These are phyloP conservation scores for Sebastes ruberrimus DNA, from an alignment of 2,797 vertebrate species.

Conservation along the genomic window DNA sequence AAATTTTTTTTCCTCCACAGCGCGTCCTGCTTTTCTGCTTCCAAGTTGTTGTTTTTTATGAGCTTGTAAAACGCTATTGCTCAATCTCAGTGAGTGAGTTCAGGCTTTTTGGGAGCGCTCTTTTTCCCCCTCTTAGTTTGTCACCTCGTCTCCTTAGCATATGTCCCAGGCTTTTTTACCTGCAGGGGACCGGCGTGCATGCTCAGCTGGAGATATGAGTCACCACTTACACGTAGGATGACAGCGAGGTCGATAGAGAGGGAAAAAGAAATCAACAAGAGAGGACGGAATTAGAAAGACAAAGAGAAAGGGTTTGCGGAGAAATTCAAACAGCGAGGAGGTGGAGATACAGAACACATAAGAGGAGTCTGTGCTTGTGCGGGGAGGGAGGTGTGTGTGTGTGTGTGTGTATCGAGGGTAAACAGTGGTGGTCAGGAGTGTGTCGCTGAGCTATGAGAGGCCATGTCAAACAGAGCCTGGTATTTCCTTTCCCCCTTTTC, in stretches of 20 bases:
- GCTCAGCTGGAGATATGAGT: conserved; percentile 70
- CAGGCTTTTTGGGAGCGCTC: conserved; percentile 8
- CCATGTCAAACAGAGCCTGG: conserved; percentile 69
- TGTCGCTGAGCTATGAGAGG: conserved; percentile 62
- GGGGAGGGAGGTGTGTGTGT: background rate
- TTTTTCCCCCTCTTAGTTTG: conserved; percentile 34
- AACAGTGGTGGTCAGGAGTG: conserved; percentile 56
- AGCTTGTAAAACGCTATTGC: conserved; percentile 41
- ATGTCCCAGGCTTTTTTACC: conserved; percentile 61
- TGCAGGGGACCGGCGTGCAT: conserved; percentile 54
- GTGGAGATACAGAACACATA: background rate
- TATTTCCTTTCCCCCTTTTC: conserved; percentile 50
- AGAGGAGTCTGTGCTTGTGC: conserved; percentile 19
- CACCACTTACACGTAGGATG: conserved; percentile 63
- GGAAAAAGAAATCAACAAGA: conserved; percentile 35
- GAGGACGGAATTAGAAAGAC: conserved; percentile 48
- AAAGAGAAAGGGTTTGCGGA: conserved; percentile 46
- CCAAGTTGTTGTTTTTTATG: background rate
- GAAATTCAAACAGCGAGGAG: conserved; percentile 31
- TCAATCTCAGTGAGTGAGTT: conserved; percentile 23
- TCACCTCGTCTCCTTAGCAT: conserved; percentile 58
- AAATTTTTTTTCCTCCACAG: conserved; percentile 3
- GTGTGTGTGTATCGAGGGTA: conserved; percentile 52
- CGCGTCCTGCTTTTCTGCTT: conserved; percentile 12
- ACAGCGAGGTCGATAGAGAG: conserved; percentile 38